Evolutionary conservation across 1,140 invertebrate genomes (phyloP).

Genomic region (Stenopsyche tienmushanensis): DNA sequence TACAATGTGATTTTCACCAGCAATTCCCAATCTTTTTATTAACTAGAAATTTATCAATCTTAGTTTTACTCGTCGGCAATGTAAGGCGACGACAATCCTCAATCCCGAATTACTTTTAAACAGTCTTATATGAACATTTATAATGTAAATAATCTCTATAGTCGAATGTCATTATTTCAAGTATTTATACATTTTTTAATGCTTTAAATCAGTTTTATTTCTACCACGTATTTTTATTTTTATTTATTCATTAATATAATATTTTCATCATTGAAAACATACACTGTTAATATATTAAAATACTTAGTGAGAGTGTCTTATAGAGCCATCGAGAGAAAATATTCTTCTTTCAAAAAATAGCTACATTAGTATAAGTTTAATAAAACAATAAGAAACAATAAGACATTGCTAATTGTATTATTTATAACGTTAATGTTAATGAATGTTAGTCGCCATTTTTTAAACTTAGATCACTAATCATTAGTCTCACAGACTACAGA

Average conservation of each 20-base stretch:
- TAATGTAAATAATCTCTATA: conserved; percentile 11
- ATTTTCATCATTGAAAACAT: conserved; percentile 11
- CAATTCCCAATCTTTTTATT: not conserved
- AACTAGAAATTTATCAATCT: not conserved
- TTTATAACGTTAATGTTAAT: no score
- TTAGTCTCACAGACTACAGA: no score
- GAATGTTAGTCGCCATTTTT: no score
- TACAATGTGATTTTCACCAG: not conserved
- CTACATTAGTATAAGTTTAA: no score
- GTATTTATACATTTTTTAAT: conserved; percentile 9
- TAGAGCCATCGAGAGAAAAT: not conserved
- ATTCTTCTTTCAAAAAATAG: not conserved
- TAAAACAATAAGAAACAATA: no score
- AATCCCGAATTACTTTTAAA: conserved; percentile 20
- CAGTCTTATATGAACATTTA: conserved; percentile 33
- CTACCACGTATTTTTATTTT: conserved; percentile 26
- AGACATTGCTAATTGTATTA: no score
- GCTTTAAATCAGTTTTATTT: conserved; percentile 12
- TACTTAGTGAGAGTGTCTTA: not conserved
- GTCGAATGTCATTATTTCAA: not conserved
- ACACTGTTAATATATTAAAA: not conserved
- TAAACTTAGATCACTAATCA: no score
- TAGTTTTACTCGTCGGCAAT: not conserved
- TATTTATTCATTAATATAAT: conserved; percentile 5
- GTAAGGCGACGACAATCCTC: conserved; percentile 6